Conservation (phyloP, 2,888 invertebrate genomes). For the Mythimna pallens region DNA sequence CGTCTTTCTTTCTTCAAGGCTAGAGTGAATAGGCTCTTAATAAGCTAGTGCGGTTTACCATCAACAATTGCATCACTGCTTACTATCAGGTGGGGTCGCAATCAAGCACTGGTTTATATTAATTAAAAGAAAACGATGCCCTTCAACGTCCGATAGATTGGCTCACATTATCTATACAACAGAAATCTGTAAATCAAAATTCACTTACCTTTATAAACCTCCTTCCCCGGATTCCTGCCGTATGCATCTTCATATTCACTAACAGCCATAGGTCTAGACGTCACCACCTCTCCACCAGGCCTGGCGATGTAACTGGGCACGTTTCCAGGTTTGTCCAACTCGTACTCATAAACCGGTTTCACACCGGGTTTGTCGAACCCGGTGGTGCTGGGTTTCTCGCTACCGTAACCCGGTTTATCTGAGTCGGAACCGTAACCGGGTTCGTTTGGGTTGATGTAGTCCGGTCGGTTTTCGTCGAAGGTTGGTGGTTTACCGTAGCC, state of each 20-base stretch:
- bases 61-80: no score
- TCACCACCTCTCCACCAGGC: constrained; percentile 80
- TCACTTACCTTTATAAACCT: constrained; percentile 80
- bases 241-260: constrained; percentile 76
- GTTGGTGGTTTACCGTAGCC: constrained; percentile 43
- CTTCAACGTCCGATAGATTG: no score
- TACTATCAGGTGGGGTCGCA: no score
- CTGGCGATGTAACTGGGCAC: constrained; percentile 79
- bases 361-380: constrained; percentile 67
- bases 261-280: constrained; percentile 82
- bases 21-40: no score
- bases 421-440: constrained; percentile 43
- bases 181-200: not conserved
- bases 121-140: no score
- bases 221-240: constrained; percentile 72
- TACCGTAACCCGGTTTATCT: constrained; percentile 48
- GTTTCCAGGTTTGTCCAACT: constrained; percentile 77
- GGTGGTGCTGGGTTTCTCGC: constrained; percentile 49
- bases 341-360: constrained; percentile 85
- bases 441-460: constrained; percentile 43
- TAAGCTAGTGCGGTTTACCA: no score
- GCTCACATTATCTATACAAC: not conserved
- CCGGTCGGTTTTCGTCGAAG: constrained; percentile 57
- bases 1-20: no score
- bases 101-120: no score